These are phyloP conservation scores for Sorex maritimensis DNA, from an alignment of 2,797 vertebrate species.

Conservation along the genomic window DNA sequence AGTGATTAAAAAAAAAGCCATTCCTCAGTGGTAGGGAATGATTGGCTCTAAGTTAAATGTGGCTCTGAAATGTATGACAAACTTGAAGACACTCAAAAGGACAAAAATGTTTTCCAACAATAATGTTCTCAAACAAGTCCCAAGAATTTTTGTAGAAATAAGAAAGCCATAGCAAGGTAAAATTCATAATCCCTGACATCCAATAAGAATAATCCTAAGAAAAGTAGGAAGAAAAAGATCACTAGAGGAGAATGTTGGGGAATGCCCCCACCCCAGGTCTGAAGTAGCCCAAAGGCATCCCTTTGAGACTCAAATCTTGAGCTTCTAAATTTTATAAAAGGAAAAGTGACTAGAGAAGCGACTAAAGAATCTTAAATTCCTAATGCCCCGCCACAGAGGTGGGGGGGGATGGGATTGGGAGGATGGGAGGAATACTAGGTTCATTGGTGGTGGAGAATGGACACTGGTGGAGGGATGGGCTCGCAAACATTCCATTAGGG, in stretches of 20 bases:
- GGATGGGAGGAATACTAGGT: no score
- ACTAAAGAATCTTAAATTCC: no score
- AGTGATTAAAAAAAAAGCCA: neutral
- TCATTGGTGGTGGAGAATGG: no score
- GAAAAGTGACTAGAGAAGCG: no score
- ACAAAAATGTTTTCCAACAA: neutral
- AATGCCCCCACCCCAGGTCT: no score
- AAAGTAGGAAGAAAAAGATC: neutral
- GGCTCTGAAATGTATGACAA: neutral
- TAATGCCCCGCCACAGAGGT: no score
- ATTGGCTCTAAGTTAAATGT: neutral
- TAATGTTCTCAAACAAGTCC: neutral
- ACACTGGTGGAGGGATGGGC: no score
- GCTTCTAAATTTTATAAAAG: no score
- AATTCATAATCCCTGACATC: neutral
- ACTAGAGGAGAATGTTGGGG: neutral
- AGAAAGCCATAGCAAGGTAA: conserved; percentile 32
- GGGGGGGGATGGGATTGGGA: no score
- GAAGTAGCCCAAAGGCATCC: no score
- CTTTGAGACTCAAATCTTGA: no score
- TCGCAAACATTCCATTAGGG: no score
- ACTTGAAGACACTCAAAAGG: neutral
- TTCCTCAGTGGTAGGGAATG: neutral
- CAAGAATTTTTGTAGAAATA: conserved; percentile 43
- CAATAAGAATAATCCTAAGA: neutral